Conservation (phyloP, 2,797 vertebrate species). For the Florisuga fusca region DNA sequence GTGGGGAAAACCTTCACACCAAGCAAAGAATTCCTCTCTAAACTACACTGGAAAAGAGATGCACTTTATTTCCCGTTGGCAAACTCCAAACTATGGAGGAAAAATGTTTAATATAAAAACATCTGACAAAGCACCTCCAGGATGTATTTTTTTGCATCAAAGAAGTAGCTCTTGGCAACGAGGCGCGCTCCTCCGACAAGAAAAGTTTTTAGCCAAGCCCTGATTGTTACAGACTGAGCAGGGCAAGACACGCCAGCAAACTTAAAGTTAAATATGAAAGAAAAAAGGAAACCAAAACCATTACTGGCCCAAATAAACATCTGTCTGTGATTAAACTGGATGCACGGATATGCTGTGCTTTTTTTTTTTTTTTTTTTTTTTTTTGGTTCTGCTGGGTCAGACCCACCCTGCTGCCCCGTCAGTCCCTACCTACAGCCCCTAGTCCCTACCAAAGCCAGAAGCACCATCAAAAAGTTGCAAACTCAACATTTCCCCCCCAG, state of each 20-base stretch:
- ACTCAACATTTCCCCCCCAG: background rate
- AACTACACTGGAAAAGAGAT: constrained; percentile 64
- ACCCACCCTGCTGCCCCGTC: background rate
- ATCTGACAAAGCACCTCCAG: constrained; percentile 79
- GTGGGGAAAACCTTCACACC: background rate
- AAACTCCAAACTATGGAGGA: constrained; percentile 35
- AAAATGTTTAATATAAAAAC: constrained; percentile 79
- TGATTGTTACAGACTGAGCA: constrained; percentile 32
- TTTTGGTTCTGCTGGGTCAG: background rate
- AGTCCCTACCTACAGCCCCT: background rate
- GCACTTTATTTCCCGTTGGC: constrained; percentile 64
- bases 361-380: background rate
- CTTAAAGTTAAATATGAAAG: constrained; percentile 22
- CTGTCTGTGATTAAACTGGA: constrained; percentile 55
- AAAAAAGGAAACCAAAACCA: constrained; percentile 45
- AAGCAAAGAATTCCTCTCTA: constrained; percentile 58
- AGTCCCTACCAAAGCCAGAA: background rate
- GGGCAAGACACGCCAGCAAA: constrained; percentile 29
- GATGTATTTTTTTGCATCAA: constrained; percentile 79
- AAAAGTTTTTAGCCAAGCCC: constrained; percentile 26
- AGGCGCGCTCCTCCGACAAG: constrained; percentile 15
- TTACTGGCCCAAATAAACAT: constrained; percentile 46
- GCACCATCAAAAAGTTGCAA: background rate
- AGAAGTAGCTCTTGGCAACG: constrained; percentile 77
- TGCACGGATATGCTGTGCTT: background rate